phyloP scores from a whole-genome alignment of 2,113 vertebrate genomes.

The Addax nasomaculatus region DNA sequence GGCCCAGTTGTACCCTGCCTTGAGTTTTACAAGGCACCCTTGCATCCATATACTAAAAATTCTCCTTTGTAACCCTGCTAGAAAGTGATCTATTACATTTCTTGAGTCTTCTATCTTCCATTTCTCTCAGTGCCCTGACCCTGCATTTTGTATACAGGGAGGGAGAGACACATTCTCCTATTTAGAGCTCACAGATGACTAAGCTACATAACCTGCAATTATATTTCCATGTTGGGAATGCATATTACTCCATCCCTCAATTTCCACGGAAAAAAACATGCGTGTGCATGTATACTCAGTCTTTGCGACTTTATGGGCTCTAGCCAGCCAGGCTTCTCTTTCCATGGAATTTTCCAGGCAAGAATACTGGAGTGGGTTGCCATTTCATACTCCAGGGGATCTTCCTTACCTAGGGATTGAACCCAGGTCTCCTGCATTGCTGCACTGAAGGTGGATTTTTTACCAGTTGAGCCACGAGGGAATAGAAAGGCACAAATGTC shows the following conservation, averaged over 20 bases:
- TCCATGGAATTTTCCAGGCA: background rate
- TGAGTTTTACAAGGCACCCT: background rate
- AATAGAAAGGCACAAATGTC: background rate
- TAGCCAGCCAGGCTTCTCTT: background rate
- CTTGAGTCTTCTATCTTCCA: background rate
- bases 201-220: background rate
- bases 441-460: background rate
- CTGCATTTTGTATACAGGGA: background rate
- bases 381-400: background rate
- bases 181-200: background rate
- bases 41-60: background rate
- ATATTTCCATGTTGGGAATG: background rate
- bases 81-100: background rate
- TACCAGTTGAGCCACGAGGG: background rate
- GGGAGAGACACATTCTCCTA: background rate
- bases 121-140: background rate
- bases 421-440: background rate
- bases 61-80: background rate
- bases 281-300: background rate
- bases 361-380: background rate
- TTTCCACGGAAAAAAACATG: background rate
- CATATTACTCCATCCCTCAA: background rate
- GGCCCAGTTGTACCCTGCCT: background rate
- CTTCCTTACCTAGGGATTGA: background rate
- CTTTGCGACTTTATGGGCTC: background rate